These are phyloP conservation scores for Phlogophora meticulosa DNA, from an alignment of 2,888 invertebrate genomes.

Conservation along the genomic window DNA sequence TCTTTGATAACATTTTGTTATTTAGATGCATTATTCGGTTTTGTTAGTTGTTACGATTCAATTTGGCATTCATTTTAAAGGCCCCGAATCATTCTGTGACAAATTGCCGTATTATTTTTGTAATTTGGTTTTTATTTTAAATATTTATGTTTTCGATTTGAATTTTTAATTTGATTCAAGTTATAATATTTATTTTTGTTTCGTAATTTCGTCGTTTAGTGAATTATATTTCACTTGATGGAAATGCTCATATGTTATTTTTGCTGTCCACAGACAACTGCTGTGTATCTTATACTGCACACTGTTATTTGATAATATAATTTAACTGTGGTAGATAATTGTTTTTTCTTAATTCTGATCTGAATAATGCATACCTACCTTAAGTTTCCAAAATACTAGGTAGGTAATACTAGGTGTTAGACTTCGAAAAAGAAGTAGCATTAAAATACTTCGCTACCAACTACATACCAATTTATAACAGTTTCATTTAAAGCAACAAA, in stretches of 20 bases:
- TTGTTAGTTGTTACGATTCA: constrained; percentile 72
- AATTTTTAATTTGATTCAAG: constrained; percentile 51
- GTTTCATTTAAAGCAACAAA: constrained; percentile 28
- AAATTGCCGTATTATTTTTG: constrained; percentile 58
- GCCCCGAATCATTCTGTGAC: constrained; percentile 54
- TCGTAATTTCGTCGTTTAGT: not conserved
- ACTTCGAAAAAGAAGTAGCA: too few relatives aligned
- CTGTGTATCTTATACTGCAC: too few relatives aligned
- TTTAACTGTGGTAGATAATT: too few relatives aligned
- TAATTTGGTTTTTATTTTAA: constrained; percentile 61
- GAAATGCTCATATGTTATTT: not conserved
- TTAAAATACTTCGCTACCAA: too few relatives aligned
- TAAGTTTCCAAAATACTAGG: too few relatives aligned
- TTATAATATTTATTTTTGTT: constrained; percentile 30
- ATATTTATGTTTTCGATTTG: constrained; percentile 51
- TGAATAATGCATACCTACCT: too few relatives aligned
- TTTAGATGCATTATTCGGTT: constrained; percentile 74
- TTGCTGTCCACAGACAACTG: too few relatives aligned
- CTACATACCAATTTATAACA: not conserved
- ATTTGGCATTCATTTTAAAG: constrained; percentile 73
- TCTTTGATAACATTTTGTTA: constrained; percentile 74
- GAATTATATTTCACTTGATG: not conserved
- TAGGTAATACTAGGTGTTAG: too few relatives aligned
- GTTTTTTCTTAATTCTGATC: too few relatives aligned
- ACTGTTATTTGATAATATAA: too few relatives aligned